Evolutionary conservation across 2,888 invertebrate genomes (phyloP), one percentile per base, ranked within the genome.

Genomic region (Athrips mouffetella): DNA sequence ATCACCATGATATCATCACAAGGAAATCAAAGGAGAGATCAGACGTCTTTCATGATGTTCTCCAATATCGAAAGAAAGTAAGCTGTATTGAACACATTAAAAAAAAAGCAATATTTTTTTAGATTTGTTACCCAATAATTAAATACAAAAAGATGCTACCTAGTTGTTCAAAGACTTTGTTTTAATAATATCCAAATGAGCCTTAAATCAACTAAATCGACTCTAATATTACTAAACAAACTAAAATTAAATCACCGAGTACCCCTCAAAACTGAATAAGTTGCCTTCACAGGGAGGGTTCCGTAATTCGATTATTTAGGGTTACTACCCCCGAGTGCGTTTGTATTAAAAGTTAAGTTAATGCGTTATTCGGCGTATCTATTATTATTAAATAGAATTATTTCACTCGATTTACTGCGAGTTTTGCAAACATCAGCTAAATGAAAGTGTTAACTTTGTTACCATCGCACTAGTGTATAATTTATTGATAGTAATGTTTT

Each of bases 321-420:
- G 69, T 53, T 50, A 52, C 54, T 55, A 61, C 62, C 60, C 54
- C 53, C 50, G 40, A 35, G 45, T 35, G 45, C 45, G 52, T 47
- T 48, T 49, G 55, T 55, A 56, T 54, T 55, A 53, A 53, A 56
- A 58, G 56, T 50, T 47, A 45, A 48, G 44, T 57, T n/a, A 46
- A 52, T 42, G 47, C 49, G 27, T 45, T 49, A 3, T 10, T 46
- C 50, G 53, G 57, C 53, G 58, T 54, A 52, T 54, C 57, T 60
- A 60, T 67, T 67, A 70, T 70, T 63, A 59, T 61, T 63, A 70
- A 78, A 77, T 73, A 65, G 63, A 70, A 76, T 76, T 70, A 73
- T 76, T 67, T 69, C 79, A 62, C 70, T 62, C 78, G 70, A 79
- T 81, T 81, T 72, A 73, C 62, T 74, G 61, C 51, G 52, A 68